phyloP scores from a whole-genome alignment of 1,140 invertebrate genomes.

The Drosophila pallidifrons region DNA sequence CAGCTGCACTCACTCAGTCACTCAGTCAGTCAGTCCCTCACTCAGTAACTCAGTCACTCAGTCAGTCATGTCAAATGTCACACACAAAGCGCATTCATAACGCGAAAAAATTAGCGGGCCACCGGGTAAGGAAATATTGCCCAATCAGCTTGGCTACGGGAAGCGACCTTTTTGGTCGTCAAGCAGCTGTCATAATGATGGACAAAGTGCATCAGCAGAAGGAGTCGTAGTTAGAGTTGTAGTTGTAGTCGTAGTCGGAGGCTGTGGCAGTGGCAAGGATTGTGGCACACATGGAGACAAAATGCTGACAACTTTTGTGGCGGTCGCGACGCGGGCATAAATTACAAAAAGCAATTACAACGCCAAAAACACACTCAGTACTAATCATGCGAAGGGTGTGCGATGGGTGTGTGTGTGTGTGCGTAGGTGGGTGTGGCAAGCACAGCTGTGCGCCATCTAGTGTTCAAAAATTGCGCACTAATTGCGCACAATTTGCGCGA shows the following conservation, averaged over 20 bases:
- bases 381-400: constrained; percentile 62
- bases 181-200: constrained; percentile 82
- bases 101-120: constrained; percentile 64
- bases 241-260: constrained; percentile 12
- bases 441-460: constrained; percentile 76
- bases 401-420: constrained; percentile 28
- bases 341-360: constrained; percentile 83
- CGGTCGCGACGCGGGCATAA: constrained; percentile 61
- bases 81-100: constrained; percentile 73
- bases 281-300: constrained; percentile 54
- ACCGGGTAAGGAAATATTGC: constrained; percentile 65
- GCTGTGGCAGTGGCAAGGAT: constrained; percentile 1
- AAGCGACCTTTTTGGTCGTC: constrained; percentile 65
- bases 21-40: background rate
- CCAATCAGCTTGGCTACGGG: constrained; percentile 58
- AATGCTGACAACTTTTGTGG: constrained; percentile 71
- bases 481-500: constrained; percentile 77
- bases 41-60: constrained; percentile 17
- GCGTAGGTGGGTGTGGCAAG: constrained; percentile 43
- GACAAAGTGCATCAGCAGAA: constrained; percentile 72
- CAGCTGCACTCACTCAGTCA: constrained; percentile 45
- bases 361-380: constrained; percentile 63
- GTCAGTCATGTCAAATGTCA: constrained; percentile 68
- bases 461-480: constrained; percentile 78
- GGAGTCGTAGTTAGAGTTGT: too few species aligned